Base-by-base conservation (phyloP, 2,888 invertebrate genomes). In the Diachrysia chrysitis region DNA sequence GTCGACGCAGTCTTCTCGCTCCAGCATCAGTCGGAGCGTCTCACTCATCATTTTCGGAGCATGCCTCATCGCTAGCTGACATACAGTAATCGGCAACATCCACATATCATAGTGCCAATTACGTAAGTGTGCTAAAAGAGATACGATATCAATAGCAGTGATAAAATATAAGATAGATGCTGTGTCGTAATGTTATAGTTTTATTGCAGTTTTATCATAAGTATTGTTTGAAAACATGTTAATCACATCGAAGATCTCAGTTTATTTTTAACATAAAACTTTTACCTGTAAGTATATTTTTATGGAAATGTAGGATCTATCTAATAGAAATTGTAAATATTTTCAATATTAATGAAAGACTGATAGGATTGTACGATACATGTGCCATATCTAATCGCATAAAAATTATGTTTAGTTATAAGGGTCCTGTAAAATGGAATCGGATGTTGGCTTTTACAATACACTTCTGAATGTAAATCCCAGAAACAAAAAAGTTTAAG, bases 341-440 rank as follows among this genome's bases (percentile, higher is more conserved):
- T 85, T 77, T 86, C 82, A 75, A 85, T 87, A 82, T 84, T 86
- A 81, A 86, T 86, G 72, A 91, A 94, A 94, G 95, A 95, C 95
- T 95, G 95, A 95, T 94, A 94, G 93, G 83, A 88, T 90, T 90
- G 76, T 92, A 94, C 86, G 87, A 85, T 89, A 80, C 88, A 90
- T 90, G 94, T 94, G 95, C 95, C 95, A 94, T 94, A 93, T 93
- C 91, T 89, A 76, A 85, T 78, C 83, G 83, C 78, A 74, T 82
- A 76, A 69, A 74, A 76, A 79, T 78, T 82, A 73, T 71, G 78
- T 79, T 81, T 76, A 81, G 68, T 60, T 57, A 37, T 76, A 83
- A 81, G 73, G 21, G 51, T 69, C 35, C 46, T 2, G 25, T 56
- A 21, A 58, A 59, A 58, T 57, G 16, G 9, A 58, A 32, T 21